These are phyloP conservation scores for Drosophila kuntzei DNA, from an alignment of 2,888 invertebrate species.

Conservation along the genomic window DNA sequence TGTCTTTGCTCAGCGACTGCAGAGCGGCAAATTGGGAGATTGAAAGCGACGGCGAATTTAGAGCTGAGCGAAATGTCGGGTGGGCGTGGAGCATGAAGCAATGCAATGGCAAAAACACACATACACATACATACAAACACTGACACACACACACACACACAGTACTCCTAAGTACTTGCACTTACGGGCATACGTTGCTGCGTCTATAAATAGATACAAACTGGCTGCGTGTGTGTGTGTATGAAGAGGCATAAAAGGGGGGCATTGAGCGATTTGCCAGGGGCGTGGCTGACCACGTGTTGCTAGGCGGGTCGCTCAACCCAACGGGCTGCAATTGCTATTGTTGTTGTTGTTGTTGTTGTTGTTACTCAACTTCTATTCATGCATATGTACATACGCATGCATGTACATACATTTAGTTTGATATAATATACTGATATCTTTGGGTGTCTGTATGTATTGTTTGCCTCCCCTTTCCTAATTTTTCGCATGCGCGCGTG, in stretches of 20 bases:
- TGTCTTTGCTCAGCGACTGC: constrained; percentile 15
- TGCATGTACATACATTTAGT: constrained; percentile 3
- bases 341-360: constrained; percentile 25
- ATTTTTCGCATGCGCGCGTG: constrained; percentile 51
- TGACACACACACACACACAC: neutral
- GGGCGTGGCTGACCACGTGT: constrained; percentile 63
- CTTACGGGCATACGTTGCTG: constrained; percentile 32
- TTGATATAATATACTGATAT: constrained; percentile 13
- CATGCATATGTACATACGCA: neutral
- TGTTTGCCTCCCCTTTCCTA: constrained; percentile 21
- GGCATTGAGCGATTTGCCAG: constrained; percentile 24
- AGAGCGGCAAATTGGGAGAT: constrained; percentile 21
- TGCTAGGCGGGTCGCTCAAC: constrained; percentile 75
- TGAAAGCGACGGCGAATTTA: constrained; percentile 13
- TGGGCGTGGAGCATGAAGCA: constrained; percentile 43
- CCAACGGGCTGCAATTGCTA: constrained; percentile 29
- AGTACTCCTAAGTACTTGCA: constrained; percentile 21
- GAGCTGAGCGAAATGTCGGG: constrained; percentile 25
- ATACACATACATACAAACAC: constrained; percentile 2
- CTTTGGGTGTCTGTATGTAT: constrained; percentile 5
- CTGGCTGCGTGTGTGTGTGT: constrained; percentile 17
- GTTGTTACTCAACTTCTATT: constrained; percentile 26
- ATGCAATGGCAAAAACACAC: constrained; percentile 23
- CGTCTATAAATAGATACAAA: constrained; percentile 49
- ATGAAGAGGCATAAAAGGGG: constrained; percentile 12